These are phyloP conservation scores for Hetaerina titia DNA, from an alignment of 2,888 invertebrate species.

Conservation along the genomic window DNA sequence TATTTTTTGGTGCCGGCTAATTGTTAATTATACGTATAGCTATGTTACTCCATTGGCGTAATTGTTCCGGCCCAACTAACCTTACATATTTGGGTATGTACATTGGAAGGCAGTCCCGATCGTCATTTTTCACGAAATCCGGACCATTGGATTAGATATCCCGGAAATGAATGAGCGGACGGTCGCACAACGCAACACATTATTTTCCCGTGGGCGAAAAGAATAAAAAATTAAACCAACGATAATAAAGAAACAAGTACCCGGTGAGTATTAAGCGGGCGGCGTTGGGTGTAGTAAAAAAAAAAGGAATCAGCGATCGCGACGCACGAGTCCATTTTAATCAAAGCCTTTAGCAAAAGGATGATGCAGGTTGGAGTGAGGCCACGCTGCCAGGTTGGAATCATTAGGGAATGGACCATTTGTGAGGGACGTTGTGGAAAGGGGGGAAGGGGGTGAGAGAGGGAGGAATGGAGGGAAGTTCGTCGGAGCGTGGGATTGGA, in stretches of 20 bases:
- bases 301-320: background rate
- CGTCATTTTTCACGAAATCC: background rate
- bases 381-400: slow-evolving; percentile 7
- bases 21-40: background rate
- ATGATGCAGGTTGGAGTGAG: slow-evolving; percentile 8
- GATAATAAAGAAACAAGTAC: background rate
- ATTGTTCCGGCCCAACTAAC: background rate
- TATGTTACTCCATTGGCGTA: background rate
- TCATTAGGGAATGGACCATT: slow-evolving; percentile 31
- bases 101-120: background rate
- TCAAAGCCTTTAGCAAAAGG: background rate
- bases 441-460: background rate
- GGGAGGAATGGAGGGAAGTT: too few species aligned
- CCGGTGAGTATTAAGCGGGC: background rate
- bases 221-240: background rate
- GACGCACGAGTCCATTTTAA: slow-evolving; percentile 7
- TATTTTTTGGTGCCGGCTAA: background rate
- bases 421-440: background rate
- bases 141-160: background rate
- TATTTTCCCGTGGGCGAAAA: background rate
- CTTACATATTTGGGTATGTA: background rate
- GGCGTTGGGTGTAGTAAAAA: background rate
- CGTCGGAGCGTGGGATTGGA: background rate
- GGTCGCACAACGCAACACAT: background rate
- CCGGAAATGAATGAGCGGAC: background rate